Conservation (phyloP, 1,140 invertebrate genomes). For the Sesamia nonagrioides region DNA sequence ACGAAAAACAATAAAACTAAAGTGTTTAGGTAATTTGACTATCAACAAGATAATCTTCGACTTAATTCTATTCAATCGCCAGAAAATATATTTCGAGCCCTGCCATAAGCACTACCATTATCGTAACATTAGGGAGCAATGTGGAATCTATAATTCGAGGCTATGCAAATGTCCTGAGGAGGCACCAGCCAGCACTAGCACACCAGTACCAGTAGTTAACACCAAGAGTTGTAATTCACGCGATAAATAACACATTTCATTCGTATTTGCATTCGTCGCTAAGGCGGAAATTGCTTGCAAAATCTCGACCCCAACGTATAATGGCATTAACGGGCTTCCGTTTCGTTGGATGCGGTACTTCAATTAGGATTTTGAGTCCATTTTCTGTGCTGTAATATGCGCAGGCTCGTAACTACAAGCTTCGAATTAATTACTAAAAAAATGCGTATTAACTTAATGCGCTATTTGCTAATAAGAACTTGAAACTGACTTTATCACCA, state of each 20-base stretch:
- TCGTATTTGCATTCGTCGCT: conserved; percentile 79
- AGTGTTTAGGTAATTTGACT: too few species aligned
- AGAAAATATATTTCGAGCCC: conserved; percentile 7
- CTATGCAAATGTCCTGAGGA: conserved; percentile 50
- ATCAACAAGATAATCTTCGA: neutral
- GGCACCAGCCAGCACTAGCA: conserved; percentile 28
- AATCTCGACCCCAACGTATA: conserved; percentile 71
- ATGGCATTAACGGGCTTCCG: conserved; percentile 42
- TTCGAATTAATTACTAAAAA: too few species aligned
- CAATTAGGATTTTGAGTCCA: conserved; percentile 29
- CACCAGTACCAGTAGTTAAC: conserved; percentile 47
- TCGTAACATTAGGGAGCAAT: conserved; percentile 38
- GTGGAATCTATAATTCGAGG: conserved; percentile 49
- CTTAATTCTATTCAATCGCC: neutral
- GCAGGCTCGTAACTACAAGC: neutral
- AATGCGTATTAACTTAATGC: too few species aligned
- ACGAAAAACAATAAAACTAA: neutral
- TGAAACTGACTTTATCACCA: too few species aligned
- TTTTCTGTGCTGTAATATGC: neutral
- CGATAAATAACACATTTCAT: conserved; percentile 81
- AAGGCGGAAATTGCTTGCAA: conserved; percentile 80
- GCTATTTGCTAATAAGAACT: too few species aligned
- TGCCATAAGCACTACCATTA: conserved; percentile 37
- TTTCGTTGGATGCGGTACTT: conserved; percentile 48
- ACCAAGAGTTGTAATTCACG: conserved; percentile 55